Evolutionary conservation across 2,888 invertebrate species (phyloP).

Genomic region (Matsumyia berberina): DNA sequence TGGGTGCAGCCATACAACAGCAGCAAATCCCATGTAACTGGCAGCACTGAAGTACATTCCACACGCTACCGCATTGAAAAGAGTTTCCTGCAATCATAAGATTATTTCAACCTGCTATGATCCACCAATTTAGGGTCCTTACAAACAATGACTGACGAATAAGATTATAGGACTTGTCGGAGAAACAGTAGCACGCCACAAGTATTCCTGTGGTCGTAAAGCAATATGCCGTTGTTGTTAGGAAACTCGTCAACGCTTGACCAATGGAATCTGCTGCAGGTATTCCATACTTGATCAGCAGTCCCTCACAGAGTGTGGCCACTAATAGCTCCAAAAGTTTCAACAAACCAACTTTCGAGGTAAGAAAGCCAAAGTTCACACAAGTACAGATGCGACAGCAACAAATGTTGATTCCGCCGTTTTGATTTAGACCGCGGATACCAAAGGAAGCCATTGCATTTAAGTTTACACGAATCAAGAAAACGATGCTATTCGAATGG

Average conservation of each 20-base stretch:
- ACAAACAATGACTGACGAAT: constrained; percentile 93
- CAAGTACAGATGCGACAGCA: constrained; percentile 92
- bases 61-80: constrained; percentile 91
- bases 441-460: constrained; percentile 81
- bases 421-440: constrained; percentile 81
- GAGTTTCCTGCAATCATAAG: constrained; percentile 88
- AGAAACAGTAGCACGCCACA: constrained; percentile 91
- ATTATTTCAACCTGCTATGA: background rate
- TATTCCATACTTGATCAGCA: constrained; percentile 91
- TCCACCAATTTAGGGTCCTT: constrained; percentile 84
- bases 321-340: constrained; percentile 91
- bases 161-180: constrained; percentile 90
- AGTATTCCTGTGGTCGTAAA: constrained; percentile 91
- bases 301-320: constrained; percentile 92
- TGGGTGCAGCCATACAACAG: constrained; percentile 91
- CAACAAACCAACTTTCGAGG: constrained; percentile 89
- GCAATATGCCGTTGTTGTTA: constrained; percentile 92
- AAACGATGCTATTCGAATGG: constrained; percentile 20
- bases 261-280: constrained; percentile 90
- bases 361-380: constrained; percentile 90
- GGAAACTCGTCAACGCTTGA: constrained; percentile 91
- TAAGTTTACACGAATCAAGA: background rate
- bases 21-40: constrained; percentile 91
- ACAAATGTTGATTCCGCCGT: constrained; percentile 88
- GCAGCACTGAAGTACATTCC: constrained; percentile 92